Evolutionary conservation across 2,113 vertebrate genomes (phyloP).

Genomic region (Lycocorax pyrrhopterus): DNA sequence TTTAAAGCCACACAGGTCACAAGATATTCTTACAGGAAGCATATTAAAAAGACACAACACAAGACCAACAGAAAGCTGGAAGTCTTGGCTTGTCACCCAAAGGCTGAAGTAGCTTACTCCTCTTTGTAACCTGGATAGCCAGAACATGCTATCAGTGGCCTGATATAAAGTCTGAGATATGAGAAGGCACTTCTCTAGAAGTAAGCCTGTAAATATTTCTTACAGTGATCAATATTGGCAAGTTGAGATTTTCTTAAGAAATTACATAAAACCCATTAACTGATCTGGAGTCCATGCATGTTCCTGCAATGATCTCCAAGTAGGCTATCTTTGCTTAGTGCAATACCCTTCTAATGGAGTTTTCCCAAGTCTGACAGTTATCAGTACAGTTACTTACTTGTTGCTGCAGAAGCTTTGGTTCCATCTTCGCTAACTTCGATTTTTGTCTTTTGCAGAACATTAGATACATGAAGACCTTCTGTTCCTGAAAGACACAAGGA

Average conservation of each 20-base stretch:
- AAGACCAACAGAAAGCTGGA: neutral
- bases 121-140: neutral
- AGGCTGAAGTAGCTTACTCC: neutral
- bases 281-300: neutral
- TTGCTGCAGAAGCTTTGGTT: slow-evolving; percentile 91
- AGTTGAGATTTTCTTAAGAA: neutral
- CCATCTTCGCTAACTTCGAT: slow-evolving; percentile 94
- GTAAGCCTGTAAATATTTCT: neutral
- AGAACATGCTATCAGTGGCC: neutral
- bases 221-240: neutral
- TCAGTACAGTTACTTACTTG: slow-evolving; percentile 74
- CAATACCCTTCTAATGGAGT: neutral
- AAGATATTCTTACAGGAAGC: neutral
- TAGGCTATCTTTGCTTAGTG: neutral
- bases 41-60: neutral
- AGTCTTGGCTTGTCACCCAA: neutral
- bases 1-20: neutral
- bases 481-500: slow-evolving; percentile 70
- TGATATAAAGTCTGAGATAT: neutral
- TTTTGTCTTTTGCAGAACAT: slow-evolving; percentile 91
- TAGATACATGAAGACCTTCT: slow-evolving; percentile 83
- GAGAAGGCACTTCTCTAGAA: neutral
- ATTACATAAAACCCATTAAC: neutral
- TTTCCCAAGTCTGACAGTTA: neutral
- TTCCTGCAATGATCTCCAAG: neutral